Evolutionary conservation across 2,113 vertebrate species (phyloP).

Genomic region (Syngnathus typhle): DNA sequence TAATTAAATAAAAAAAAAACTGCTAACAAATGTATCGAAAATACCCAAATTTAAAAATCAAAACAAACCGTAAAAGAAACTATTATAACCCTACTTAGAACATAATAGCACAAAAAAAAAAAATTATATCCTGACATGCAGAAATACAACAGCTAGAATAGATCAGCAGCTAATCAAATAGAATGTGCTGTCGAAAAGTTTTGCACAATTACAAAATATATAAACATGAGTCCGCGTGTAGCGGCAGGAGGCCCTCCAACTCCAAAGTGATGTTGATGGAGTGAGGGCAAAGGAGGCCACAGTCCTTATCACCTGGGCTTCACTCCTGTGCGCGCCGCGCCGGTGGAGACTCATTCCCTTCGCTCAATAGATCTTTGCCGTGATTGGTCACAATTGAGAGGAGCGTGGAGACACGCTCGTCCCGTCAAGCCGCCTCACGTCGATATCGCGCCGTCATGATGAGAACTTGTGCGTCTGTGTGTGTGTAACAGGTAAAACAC

Average conservation of each 20-base stretch:
- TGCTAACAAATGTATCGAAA: no score
- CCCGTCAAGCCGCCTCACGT: slow-evolving; percentile 26
- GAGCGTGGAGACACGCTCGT: slow-evolving; percentile 21
- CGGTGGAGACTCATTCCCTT: slow-evolving; percentile 36
- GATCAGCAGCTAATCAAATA: no score
- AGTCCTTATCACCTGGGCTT: slow-evolving; percentile 46
- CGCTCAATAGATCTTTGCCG: slow-evolving; percentile 62
- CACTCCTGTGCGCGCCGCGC: slow-evolving; percentile 13
- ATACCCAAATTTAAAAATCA: no score
- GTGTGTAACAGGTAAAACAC: neutral
- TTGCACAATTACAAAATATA: no score
- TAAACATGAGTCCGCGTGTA: slow-evolving; percentile 1
- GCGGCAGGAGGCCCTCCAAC: slow-evolving; percentile 22
- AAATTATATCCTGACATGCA: neutral
- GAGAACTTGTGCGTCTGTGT: neutral
- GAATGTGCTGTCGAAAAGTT: no score
- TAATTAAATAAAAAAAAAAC: no score
- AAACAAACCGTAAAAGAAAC: no score
- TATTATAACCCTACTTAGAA: neutral
- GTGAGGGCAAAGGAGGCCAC: slow-evolving; percentile 21
- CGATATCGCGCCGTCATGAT: neutral
- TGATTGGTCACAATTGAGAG: slow-evolving; percentile 54
- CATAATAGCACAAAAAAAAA: neutral
- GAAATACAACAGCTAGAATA: no score
- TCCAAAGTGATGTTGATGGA: slow-evolving; percentile 41